Conservation (phyloP, 2,113 vertebrate species). For the Carassius carassius region DNA sequence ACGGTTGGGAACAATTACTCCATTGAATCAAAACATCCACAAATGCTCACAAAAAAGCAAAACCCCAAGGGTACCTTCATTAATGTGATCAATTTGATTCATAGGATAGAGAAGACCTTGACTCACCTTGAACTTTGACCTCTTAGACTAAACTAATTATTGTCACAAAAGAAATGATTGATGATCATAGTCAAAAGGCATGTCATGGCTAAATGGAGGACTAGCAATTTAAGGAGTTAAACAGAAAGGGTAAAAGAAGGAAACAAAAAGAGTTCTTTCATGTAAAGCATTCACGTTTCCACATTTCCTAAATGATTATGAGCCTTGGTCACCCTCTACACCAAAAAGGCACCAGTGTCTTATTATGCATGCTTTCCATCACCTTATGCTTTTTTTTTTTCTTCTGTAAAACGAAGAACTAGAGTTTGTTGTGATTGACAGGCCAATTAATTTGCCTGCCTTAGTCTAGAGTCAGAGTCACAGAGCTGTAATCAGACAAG, state of each 20-base stretch:
- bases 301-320: constrained; percentile 34
- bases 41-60: constrained; percentile 7
- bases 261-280: too few species aligned
- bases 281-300: not conserved
- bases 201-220: constrained; percentile 8
- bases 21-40: constrained; percentile 36
- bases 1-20: constrained; percentile 45
- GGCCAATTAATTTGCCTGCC: constrained; percentile 61
- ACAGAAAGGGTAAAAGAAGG: not conserved
- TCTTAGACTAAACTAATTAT: not conserved
- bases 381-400: not conserved
- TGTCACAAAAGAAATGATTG: constrained; percentile 14
- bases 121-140: constrained; percentile 22
- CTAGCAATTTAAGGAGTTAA: not conserved
- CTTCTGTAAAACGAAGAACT: constrained; percentile 46
- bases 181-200: constrained; percentile 11
- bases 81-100: constrained; percentile 39
- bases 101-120: constrained; percentile 10
- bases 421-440: constrained; percentile 59
- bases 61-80: not conserved
- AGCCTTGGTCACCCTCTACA: constrained; percentile 37
- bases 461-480: constrained; percentile 54
- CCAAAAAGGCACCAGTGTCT: constrained; percentile 3
- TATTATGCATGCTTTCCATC: constrained; percentile 16
- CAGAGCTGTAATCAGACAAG: constrained; percentile 56